Evolutionary conservation across 2,888 invertebrate genomes (phyloP).

Genomic region (Cryptophagus acutangulus): DNA sequence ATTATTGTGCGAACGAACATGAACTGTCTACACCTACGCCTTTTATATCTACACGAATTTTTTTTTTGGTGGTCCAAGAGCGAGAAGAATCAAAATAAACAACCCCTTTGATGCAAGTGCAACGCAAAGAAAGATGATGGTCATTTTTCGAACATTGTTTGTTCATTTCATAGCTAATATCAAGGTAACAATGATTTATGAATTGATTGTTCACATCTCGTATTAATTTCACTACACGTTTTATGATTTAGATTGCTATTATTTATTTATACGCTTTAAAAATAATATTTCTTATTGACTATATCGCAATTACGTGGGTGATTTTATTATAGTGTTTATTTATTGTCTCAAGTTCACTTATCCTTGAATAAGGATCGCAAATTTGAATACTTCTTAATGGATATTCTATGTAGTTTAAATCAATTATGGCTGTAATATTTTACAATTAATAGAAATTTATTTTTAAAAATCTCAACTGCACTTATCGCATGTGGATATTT

Average conservation of each 20-base stretch:
- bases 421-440: too few relatives aligned
- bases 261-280: conserved; percentile 16
- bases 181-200: conserved; percentile 21
- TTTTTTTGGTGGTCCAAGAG: conserved; percentile 6
- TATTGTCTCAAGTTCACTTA: conserved; percentile 19
- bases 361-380: conserved; percentile 21
- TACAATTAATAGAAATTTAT: too few relatives aligned
- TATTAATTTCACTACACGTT: conserved; percentile 3
- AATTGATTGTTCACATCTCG: conserved; percentile 22
- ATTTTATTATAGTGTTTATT: conserved; percentile 16
- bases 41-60: conserved; percentile 4
- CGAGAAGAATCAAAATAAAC: conserved; percentile 1
- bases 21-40: conserved; percentile 24
- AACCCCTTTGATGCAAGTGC: neutral
- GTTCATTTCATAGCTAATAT: conserved; percentile 20
- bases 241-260: conserved; percentile 1
- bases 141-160: neutral
- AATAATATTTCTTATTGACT: conserved; percentile 11
- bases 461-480: too few relatives aligned
- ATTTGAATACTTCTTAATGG: conserved; percentile 21
- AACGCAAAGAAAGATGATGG: neutral
- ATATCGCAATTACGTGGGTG: conserved; percentile 14
- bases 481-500: too few relatives aligned
- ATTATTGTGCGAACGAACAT: conserved; percentile 29
- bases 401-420: conserved; percentile 15